A percentile compares a stretch with the other conserved stretches of the same genome.
Conservation (phyloP, 2,797 vertebrate genomes). For the Manis javanica region DNA sequence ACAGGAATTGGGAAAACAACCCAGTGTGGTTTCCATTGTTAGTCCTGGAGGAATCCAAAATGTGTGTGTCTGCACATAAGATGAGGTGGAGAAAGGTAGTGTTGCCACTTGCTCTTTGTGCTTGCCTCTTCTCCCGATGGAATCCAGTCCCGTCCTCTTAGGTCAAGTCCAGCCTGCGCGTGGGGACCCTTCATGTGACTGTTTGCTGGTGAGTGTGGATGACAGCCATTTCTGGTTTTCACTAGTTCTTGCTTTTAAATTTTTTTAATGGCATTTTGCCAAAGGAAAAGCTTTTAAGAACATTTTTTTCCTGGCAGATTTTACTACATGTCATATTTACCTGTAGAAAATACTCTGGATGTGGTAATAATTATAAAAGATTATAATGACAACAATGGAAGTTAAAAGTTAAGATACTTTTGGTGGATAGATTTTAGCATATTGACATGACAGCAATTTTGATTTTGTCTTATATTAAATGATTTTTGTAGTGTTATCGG, state of each 20-base stretch:
- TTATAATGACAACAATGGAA: neutral
- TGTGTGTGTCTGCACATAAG: slow-evolving; percentile 61
- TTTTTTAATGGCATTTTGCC: neutral
- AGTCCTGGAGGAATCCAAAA: slow-evolving; percentile 81
- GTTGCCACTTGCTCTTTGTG: slow-evolving; percentile 14
- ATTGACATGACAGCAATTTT: neutral
- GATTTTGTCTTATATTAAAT: slow-evolving; percentile 12
- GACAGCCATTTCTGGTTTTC: slow-evolving; percentile 53
- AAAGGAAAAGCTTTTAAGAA: slow-evolving; percentile 27
- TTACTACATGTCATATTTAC: neutral
- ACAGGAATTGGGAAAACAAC: slow-evolving; percentile 87
- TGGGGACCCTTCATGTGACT: slow-evolving; percentile 32
- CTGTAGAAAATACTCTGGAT: neutral
- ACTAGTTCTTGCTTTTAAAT: slow-evolving; percentile 49
- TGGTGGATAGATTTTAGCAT: neutral
- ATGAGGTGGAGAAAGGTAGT: slow-evolving; percentile 60
- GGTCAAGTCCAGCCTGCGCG: slow-evolving; percentile 50
- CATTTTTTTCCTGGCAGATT: neutral
- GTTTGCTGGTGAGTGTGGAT: slow-evolving; percentile 80
- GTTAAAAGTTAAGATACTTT: neutral
- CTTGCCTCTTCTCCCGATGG: slow-evolving; percentile 66
- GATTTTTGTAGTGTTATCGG: neutral
- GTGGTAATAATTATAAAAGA: neutral
- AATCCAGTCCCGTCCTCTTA: slow-evolving; percentile 69
- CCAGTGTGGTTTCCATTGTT: slow-evolving; percentile 87